These are phyloP conservation scores for Phaonia tiefii DNA, from an alignment of 2,888 invertebrate genomes.

Conservation along the genomic window DNA sequence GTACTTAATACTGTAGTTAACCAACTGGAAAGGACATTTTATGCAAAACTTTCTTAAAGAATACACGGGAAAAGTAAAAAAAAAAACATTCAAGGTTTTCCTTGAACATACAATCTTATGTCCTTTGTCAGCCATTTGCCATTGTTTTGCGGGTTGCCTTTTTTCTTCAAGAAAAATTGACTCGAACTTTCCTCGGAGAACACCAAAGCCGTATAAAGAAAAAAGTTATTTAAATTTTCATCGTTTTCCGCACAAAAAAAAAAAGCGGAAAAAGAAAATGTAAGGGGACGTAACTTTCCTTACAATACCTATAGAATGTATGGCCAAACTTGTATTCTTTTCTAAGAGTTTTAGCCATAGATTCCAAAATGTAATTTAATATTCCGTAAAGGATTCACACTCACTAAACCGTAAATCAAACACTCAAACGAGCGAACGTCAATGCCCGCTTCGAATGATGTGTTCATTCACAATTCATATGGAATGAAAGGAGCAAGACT, in stretches of 20 bases:
- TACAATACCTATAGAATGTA: not conserved
- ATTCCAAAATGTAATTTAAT: slow-evolving; percentile 29
- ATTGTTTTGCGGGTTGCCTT: too few species aligned
- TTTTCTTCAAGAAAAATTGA: not conserved
- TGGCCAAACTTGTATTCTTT: slow-evolving; percentile 25
- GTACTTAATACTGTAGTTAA: too few species aligned
- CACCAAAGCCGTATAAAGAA: not conserved
- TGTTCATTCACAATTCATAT: not conserved
- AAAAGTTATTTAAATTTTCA: slow-evolving; percentile 19
- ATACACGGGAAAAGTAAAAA: too few species aligned
- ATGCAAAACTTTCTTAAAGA: not conserved
- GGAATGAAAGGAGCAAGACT: not conserved
- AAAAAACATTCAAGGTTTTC: too few species aligned
- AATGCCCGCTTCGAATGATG: not conserved
- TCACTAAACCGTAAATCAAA: slow-evolving; percentile 43
- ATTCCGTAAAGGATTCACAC: slow-evolving; percentile 54
- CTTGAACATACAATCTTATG: too few species aligned
- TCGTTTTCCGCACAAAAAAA: not conserved
- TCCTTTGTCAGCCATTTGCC: too few species aligned
- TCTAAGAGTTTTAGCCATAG: not conserved
- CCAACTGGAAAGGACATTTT: not conserved
- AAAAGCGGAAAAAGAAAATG: slow-evolving; percentile 3
- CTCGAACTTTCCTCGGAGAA: slow-evolving; percentile 22
- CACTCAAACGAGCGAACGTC: too few species aligned
- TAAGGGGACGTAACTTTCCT: not conserved